phyloP scores from a whole-genome alignment of 30 jellyfish, hydroid and myxozoan species.

The Aurelia sp. region DNA sequence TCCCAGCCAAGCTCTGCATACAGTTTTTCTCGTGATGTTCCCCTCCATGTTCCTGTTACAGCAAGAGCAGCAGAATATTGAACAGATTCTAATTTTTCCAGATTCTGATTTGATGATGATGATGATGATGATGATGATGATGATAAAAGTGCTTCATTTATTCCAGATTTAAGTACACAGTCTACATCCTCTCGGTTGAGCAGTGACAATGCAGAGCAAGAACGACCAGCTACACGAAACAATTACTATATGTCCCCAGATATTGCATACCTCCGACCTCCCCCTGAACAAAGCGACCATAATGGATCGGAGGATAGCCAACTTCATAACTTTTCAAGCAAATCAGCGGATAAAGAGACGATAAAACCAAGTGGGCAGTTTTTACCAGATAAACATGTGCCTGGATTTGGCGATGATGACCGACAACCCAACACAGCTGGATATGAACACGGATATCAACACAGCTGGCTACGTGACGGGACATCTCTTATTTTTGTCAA shows the following conservation, averaged over 20 bases:
- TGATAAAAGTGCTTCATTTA: too few species aligned
- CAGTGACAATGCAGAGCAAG: neutral
- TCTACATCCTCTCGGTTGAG: constrained; percentile 8
- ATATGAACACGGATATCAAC: constrained; percentile 61
- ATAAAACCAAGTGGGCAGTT: constrained; percentile 50
- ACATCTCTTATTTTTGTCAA: too few species aligned
- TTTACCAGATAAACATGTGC: constrained; percentile 54
- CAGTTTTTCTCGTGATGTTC: too few species aligned
- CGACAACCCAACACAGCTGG: constrained; percentile 79
- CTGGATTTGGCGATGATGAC: constrained; percentile 65
- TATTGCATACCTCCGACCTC: constrained; percentile 13
- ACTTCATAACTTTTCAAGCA: constrained; percentile 63
- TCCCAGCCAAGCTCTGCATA: too few species aligned
- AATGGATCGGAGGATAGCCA: constrained; percentile 61
- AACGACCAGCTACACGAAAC: neutral
- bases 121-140: too few species aligned
- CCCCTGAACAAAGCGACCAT: constrained; percentile 64
- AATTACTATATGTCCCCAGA: constrained; percentile 34
- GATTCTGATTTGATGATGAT: too few species aligned
- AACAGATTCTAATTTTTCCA: too few species aligned
- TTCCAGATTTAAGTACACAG: too few species aligned
- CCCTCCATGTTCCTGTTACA: too few species aligned
- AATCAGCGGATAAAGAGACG: constrained; percentile 51
- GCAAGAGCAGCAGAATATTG: too few species aligned
- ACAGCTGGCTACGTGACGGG: neutral